Percentiles rank a stretch among this genome's conserved stretches.
These are phyloP conservation scores for Pitangus sulphuratus DNA, from an alignment of 2,797 vertebrate genomes.

Conservation along the genomic window DNA sequence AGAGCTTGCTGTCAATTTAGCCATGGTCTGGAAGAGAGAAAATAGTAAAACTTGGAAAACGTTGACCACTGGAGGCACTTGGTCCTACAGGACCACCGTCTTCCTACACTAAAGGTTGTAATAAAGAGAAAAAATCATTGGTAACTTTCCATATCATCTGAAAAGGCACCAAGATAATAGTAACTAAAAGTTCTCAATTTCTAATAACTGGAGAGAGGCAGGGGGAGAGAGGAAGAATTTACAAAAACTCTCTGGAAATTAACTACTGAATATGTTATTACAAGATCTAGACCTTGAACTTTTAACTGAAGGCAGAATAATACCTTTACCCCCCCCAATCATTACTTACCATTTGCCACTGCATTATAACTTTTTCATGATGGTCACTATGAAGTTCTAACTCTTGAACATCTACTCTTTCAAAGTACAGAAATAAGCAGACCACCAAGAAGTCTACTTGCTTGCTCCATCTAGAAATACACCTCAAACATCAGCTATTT, in stretches of 20 bases:
- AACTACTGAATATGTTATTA: neutral
- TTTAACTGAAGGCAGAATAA: neutral
- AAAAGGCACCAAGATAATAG: neutral
- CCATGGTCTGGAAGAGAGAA: neutral
- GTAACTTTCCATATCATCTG: neutral
- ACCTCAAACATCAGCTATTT: neutral
- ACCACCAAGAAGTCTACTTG: neutral
- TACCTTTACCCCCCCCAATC: too few relatives aligned
- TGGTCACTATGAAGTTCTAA: neutral
- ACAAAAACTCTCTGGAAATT: neutral
- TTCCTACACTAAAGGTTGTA: neutral
- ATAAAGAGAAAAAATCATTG: neutral
- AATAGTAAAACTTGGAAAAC: neutral
- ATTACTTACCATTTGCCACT: neutral
- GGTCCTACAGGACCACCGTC: fast-evolving
- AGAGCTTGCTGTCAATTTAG: neutral
- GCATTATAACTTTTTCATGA: neutral
- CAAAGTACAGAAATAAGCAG: neutral
- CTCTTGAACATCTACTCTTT: neutral
- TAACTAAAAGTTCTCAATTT: fast-evolving
- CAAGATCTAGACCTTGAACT: neutral
- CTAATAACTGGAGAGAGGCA: neutral
- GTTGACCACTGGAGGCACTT: neutral
- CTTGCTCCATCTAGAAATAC: neutral
- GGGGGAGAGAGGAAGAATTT: neutral